These are phyloP conservation scores for Discoglossus pictus DNA, from an alignment of 2,797 vertebrate species.

Conservation along the genomic window DNA sequence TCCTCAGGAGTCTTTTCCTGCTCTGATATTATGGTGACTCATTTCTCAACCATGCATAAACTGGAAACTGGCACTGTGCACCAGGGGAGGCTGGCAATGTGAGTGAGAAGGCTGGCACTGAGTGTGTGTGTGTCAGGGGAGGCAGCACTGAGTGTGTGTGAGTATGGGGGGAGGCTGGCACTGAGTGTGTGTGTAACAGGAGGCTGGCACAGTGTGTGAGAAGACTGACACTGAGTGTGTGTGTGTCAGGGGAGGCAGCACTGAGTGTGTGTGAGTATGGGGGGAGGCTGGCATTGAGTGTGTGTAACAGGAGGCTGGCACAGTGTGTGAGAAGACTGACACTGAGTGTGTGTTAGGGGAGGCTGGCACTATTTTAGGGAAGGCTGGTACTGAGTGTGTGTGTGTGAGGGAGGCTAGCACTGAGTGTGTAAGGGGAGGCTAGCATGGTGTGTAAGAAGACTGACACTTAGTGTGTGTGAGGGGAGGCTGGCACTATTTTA, in stretches of 20 bases:
- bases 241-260: background rate
- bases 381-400: background rate
- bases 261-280: background rate
- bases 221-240: background rate
- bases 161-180: background rate
- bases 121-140: background rate
- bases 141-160: background rate
- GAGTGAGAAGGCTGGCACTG: too few relatives aligned
- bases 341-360: background rate
- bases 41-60: slow-evolving; percentile 18
- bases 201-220: background rate
- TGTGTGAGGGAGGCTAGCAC: background rate
- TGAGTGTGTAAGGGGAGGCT: background rate
- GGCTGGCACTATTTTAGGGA: background rate
- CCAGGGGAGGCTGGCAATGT: background rate
- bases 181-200: too few relatives aligned
- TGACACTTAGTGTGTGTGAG: background rate
- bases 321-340: background rate
- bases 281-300: background rate
- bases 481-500: background rate
- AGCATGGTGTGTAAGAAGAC: background rate
- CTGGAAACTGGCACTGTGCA: background rate
- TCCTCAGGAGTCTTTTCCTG: slow-evolving; percentile 28
- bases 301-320: background rate
- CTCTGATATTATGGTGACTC: slow-evolving; percentile 26